Evolutionary conservation across 1,140 invertebrate genomes (phyloP), one percentile per base, ranked within the genome.

Genomic region (Temnothorax longispinosus): DNA sequence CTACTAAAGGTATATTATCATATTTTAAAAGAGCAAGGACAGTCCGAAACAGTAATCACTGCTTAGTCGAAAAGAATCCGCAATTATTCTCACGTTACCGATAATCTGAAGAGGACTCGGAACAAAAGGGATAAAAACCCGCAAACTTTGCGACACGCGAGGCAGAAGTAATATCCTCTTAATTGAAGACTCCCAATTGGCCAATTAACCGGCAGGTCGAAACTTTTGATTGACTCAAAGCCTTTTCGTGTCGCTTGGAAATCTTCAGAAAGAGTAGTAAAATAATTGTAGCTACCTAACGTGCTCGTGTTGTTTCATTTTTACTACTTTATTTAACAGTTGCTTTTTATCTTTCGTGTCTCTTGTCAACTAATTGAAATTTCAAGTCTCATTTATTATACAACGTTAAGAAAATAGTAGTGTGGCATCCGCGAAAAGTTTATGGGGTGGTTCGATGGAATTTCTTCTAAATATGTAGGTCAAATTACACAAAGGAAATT

Each of bases 151-250:
- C 47, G 27, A 21, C 69, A 74, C 80, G 80, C 18, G 41, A 74
- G 32, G 41, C 32, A 60, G 41, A 74, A 74, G 56, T 84, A 84
- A 82, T 82, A 60, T 60, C 5, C 67, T 81, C 5, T 82, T 82
- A 72, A 82, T 82, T 74, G 52, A 41, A 60, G 18, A 47, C 52
- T 47, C 13, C 18, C 54, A 58, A 82, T 62, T 60, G 80, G 41
- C 54, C 54, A 82, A 74, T 82, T 60, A 72, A 82, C 58, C 54
- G 18, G 38, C n/a, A 67, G 32, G 15, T 21, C 0, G 0, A 60
- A 74, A 82, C 67, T 82, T 74, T 74, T 72, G 80, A 82, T 82
- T 47, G 80, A 74, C 67, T 82, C 52, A 32, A 74, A 82, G 41
- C 52, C 15, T 69, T 54, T 41, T 27, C 27, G 41, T 47, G 41